Evolutionary conservation across 2,888 invertebrate species (phyloP).

Genomic region (Metacarcinus magister): DNA sequence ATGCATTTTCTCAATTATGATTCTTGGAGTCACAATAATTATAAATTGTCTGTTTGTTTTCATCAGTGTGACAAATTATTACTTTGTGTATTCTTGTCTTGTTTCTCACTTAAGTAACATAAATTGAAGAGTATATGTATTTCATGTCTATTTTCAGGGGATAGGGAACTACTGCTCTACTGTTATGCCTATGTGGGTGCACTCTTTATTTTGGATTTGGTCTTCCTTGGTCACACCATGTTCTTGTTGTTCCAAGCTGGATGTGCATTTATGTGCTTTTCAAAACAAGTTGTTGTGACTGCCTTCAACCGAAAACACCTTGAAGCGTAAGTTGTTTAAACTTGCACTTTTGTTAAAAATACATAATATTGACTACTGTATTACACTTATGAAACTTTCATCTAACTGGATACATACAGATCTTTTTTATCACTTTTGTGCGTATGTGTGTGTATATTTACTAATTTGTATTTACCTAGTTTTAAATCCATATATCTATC

Average conservation of each 20-base stretch:
- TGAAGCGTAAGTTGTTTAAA: slow-evolving; percentile 50
- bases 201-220: slow-evolving; percentile 72
- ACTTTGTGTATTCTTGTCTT: not conserved
- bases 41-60: too few species aligned
- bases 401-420: too few species aligned
- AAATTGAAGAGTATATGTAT: not conserved
- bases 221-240: slow-evolving; percentile 75
- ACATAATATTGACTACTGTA: too few species aligned
- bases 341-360: not conserved
- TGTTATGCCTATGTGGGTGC: slow-evolving; percentile 75
- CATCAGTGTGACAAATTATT: not conserved
- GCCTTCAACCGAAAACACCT: slow-evolving; percentile 70
- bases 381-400: too few species aligned
- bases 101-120: not conserved
- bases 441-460: too few species aligned
- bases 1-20: too few species aligned
- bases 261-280: slow-evolving; percentile 37
- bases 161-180: slow-evolving; percentile 65
- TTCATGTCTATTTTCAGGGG: slow-evolving; percentile 56
- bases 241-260: slow-evolving; percentile 68
- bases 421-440: too few species aligned
- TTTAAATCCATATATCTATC: too few species aligned
- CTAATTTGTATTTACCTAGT: too few species aligned
- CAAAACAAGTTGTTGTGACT: not conserved
- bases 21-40: too few species aligned